Percentiles rank a stretch among this genome's conserved stretches.
phyloP scores from a whole-genome alignment of 2,888 invertebrate species.

The Anaspis maculata region DNA sequence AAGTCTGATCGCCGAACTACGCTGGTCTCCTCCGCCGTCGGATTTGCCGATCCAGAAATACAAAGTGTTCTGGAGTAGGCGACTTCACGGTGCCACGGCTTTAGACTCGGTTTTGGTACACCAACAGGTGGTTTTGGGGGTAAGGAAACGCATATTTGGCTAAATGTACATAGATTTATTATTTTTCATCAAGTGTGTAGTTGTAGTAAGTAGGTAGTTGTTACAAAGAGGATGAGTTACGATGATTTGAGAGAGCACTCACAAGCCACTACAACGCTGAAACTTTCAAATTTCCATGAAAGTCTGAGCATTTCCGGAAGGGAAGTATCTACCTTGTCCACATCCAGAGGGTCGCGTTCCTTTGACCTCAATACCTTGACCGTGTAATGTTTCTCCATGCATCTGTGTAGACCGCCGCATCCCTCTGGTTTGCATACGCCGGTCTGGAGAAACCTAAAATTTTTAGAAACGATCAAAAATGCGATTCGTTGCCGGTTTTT shows the following conservation, averaged over 20 bases:
- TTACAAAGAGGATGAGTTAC: too few relatives aligned
- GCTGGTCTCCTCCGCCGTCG: slow-evolving; percentile 62
- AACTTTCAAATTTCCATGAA: slow-evolving; percentile 32
- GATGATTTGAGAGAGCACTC: slow-evolving; percentile 30
- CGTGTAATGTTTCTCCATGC: slow-evolving; percentile 30
- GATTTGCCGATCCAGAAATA: slow-evolving; percentile 64
- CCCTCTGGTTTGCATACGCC: slow-evolving; percentile 30
- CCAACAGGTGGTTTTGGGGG: slow-evolving; percentile 55
- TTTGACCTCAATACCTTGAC: slow-evolving; percentile 36
- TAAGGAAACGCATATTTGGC: too few relatives aligned
- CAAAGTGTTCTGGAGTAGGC: slow-evolving; percentile 66
- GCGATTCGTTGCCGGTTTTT: too few relatives aligned
- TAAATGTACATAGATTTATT: background rate
- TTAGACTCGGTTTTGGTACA: slow-evolving; percentile 56
- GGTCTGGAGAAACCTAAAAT: slow-evolving; percentile 32
- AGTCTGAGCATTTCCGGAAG: slow-evolving; percentile 32
- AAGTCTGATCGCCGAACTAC: slow-evolving; percentile 51
- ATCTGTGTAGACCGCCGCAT: slow-evolving; percentile 29
- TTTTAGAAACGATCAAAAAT: background rate
- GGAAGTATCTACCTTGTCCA: slow-evolving; percentile 16
- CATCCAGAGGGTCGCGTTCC: slow-evolving; percentile 14
- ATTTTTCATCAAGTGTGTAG: background rate
- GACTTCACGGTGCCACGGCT: slow-evolving; percentile 52
- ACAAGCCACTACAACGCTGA: slow-evolving; percentile 38
- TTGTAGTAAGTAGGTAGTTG: background rate